A percentile compares a stretch with the other conserved stretches of the same genome.
phyloP scores from a whole-genome alignment of 2,888 invertebrate genomes.

The Apotomis betuletana region DNA sequence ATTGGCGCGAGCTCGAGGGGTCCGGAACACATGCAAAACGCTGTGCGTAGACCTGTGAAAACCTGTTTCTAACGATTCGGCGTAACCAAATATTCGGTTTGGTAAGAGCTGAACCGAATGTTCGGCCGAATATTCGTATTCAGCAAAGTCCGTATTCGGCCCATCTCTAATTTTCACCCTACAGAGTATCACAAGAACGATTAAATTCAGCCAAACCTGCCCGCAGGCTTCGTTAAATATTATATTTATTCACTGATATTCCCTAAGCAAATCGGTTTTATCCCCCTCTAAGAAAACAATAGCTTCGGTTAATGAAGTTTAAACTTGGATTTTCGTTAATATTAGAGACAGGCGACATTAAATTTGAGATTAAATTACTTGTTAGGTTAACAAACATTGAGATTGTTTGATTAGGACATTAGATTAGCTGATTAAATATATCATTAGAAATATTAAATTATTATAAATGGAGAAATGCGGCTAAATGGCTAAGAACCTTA shows the following conservation, averaged over 20 bases:
- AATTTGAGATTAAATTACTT: not conserved
- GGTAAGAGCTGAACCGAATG: too few species aligned
- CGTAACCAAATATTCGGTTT: too few species aligned
- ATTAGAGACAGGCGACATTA: not conserved
- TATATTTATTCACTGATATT: constrained; percentile 23
- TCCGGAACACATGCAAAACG: too few species aligned
- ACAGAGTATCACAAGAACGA: constrained; percentile 16
- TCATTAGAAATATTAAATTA: too few species aligned
- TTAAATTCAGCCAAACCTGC: constrained; percentile 12
- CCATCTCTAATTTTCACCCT: constrained; percentile 13
- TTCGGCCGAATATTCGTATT: too few species aligned
- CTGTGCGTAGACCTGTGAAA: too few species aligned
- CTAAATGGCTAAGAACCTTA: too few species aligned
- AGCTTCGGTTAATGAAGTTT: constrained; percentile 7
- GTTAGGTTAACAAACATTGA: not conserved
- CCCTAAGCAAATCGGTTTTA: not conserved
- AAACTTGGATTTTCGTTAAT: not conserved
- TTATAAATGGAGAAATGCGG: too few species aligned
- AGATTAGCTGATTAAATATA: too few species aligned
- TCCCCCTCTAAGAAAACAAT: constrained; percentile 1
- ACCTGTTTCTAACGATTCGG: too few species aligned
- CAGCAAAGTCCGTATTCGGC: too few species aligned
- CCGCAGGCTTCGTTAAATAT: constrained; percentile 20
- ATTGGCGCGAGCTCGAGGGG: too few species aligned
- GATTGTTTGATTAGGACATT: not conserved